Conservation (phyloP, 1,140 invertebrate genomes). For the Aphis craccivora region DNA sequence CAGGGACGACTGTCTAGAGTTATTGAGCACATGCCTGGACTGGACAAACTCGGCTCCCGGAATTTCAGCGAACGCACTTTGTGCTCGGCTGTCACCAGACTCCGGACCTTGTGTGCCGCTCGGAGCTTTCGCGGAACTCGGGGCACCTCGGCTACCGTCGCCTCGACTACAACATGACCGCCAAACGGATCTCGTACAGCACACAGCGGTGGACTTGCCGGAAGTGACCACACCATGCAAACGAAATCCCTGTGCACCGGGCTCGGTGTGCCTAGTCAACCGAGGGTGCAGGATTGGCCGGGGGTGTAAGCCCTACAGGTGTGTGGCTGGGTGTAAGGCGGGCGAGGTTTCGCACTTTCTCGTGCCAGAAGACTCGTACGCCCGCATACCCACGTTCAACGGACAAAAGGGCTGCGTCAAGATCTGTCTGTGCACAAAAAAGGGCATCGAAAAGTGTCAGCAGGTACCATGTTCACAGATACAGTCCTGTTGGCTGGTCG, state of each 20-base stretch:
- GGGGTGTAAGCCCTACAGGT: conserved; percentile 9
- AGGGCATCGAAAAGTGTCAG: conserved; percentile 78
- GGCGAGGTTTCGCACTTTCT: conserved; percentile 79
- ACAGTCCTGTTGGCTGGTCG: conserved; percentile 73
- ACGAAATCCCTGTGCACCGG: conserved; percentile 75
- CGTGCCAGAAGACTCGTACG: conserved; percentile 78
- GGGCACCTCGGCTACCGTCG: conserved; percentile 62
- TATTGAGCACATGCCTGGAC: conserved; percentile 84
- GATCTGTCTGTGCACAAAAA: conserved; percentile 78
- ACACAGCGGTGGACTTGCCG: conserved; percentile 63
- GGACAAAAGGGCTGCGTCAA: conserved; percentile 74
- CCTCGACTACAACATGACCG: conserved; percentile 58
- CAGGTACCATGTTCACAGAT: conserved; percentile 74
- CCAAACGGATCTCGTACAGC: conserved; percentile 61
- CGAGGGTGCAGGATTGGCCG: conserved; percentile 4
- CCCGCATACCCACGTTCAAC: conserved; percentile 75
- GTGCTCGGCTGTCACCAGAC: conserved; percentile 73
- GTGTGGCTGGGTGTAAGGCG: conserved; percentile 74
- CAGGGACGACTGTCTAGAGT: conserved; percentile 80
- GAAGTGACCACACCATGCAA: conserved; percentile 81
- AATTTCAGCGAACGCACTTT: conserved; percentile 72
- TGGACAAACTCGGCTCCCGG: conserved; percentile 67
- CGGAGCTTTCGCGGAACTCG: conserved; percentile 70
- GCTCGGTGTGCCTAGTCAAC: conserved; percentile 74
- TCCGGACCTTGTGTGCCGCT: conserved; percentile 78